Base-by-base conservation (phyloP, 1,140 invertebrate genomes). In the Drosophila carrolli region DNA sequence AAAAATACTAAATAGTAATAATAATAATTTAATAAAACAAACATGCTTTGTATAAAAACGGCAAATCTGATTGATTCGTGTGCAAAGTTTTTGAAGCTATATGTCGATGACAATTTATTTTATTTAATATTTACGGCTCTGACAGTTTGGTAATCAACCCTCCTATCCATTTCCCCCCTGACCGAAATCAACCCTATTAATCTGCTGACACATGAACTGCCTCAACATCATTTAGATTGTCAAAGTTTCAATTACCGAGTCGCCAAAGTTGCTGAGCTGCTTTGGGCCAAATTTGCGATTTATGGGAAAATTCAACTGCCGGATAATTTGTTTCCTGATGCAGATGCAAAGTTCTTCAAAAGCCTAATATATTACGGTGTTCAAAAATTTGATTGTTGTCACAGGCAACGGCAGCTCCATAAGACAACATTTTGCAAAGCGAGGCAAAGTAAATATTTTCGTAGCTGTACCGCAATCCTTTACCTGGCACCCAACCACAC, bases 231-330 rank as follows among this genome's bases (percentile, higher is more conserved):
- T 73, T 88, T 70, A 68, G 59, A 88, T 75, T 86, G 79, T 70
- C 62, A 88, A 82, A 79, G 83, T 88, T 88, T 86, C 66, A 76
- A 79, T 82, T 88, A 78, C 62, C 59, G 58, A 71, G 81, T 65
- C 65, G 47, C 32, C 70, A 54, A 84, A 80, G 62, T 68, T 84
- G 62, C 67, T 75, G 75, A 56, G 32, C 37, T 35, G 57, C 43
- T 47, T 1, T 16, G 14, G 19, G 29, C 16, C 37, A 37, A 51
- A 51, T 68, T 29, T 58, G 55, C 67, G 70, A 88, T 81, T 75
- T 81, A 75, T 78, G 67, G 32, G 32, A 23, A 65, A 67, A 77
- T 63, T 74, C 37, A 74, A 56, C 38, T 62, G 43, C 56, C 40
- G 44, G 55, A 66, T 75, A 72, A 71, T 63, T 37, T 48, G 53